Evolutionary conservation across 2,888 invertebrate species (phyloP).

Genomic region (Fabriciana adippe): DNA sequence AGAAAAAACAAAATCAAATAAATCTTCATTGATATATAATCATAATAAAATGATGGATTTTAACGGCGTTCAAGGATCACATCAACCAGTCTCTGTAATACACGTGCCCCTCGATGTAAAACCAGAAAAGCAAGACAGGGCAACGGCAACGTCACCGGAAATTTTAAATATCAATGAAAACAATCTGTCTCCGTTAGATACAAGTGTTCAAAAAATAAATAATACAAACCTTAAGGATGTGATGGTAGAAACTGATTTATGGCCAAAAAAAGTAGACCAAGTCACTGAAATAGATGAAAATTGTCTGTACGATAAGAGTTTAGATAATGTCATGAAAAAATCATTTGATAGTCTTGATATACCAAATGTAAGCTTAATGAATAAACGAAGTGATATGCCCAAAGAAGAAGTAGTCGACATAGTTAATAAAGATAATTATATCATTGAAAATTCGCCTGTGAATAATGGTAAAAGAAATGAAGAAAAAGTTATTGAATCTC

Average conservation of each 20-base stretch:
- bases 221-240: slow-evolving; percentile 47
- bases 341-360: slow-evolving; percentile 68
- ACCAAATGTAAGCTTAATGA: slow-evolving; percentile 71
- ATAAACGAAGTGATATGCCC: slow-evolving; percentile 56
- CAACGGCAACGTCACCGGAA: slow-evolving; percentile 31
- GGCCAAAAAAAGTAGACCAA: slow-evolving; percentile 47
- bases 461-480: slow-evolving; percentile 47
- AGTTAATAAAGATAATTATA: slow-evolving; percentile 54
- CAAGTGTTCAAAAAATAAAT: slow-evolving; percentile 46
- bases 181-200: slow-evolving; percentile 41
- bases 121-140: slow-evolving; percentile 39
- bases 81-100: slow-evolving; percentile 53
- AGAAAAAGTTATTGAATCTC: slow-evolving; percentile 46
- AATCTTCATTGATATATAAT: slow-evolving; percentile 39
- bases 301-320: slow-evolving; percentile 45
- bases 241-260: slow-evolving; percentile 51
- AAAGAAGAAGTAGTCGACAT: slow-evolving; percentile 53
- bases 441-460: slow-evolving; percentile 51
- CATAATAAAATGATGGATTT: slow-evolving; percentile 44
- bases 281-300: slow-evolving; percentile 53
- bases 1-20: slow-evolving; percentile 44
- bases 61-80: slow-evolving; percentile 49
- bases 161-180: slow-evolving; percentile 27
- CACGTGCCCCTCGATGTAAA: slow-evolving; percentile 60
- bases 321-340: slow-evolving; percentile 51